phyloP scores from a whole-genome alignment of 1,140 invertebrate species.

The Aphaenogaster rudis region DNA sequence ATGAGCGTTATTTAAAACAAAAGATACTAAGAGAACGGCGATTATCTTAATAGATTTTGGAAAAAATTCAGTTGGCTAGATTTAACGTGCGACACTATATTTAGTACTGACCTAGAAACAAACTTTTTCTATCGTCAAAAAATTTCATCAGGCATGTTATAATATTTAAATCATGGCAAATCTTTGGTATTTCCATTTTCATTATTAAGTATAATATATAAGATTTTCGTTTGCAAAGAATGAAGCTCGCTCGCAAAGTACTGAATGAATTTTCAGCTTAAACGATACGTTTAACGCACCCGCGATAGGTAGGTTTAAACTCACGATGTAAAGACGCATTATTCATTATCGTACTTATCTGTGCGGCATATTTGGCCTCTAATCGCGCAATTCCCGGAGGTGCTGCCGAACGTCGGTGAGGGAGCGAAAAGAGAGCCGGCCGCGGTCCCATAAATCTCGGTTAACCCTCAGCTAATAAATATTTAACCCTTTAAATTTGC shows the following conservation, averaged over 20 bases:
- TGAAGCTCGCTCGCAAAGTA: background rate
- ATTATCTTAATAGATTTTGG: conserved; percentile 2
- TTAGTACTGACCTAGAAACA: background rate
- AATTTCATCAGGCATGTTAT: background rate
- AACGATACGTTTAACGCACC: background rate
- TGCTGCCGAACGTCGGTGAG: conserved; percentile 59
- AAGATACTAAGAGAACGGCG: background rate
- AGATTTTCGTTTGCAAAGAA: background rate
- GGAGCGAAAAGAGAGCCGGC: conserved; percentile 69
- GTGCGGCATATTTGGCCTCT: conserved; percentile 14
- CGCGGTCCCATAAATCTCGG: conserved; percentile 84
- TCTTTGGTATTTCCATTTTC: background rate
- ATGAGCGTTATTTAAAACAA: background rate
- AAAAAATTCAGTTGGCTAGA: background rate
- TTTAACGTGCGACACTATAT: background rate
- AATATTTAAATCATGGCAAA: background rate
- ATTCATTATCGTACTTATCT: conserved; percentile 31
- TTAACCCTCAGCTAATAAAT: conserved; percentile 87
- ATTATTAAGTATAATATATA: background rate
- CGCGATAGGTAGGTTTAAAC: background rate
- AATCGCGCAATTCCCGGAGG: conserved; percentile 64
- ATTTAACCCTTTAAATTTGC: conserved; percentile 88
- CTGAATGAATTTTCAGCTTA: background rate
- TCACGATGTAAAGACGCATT: background rate
- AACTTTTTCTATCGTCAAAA: background rate